phyloP scores from a whole-genome alignment of 2,113 vertebrate genomes.

The Sigmodon hispidus region DNA sequence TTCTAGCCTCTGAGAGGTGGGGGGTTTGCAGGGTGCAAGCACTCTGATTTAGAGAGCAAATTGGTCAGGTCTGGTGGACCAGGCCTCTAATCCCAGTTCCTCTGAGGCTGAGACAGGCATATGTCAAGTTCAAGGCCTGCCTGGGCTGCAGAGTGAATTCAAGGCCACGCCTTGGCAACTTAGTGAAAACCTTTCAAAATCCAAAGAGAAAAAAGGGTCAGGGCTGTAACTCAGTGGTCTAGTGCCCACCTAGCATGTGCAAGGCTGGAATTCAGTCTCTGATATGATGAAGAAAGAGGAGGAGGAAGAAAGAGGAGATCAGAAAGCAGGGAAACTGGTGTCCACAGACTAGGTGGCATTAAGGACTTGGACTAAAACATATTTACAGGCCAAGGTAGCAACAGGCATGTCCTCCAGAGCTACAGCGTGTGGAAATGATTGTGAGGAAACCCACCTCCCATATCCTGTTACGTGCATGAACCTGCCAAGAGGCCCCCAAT shows the following conservation, averaged over 20 bases:
- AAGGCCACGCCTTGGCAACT: not conserved
- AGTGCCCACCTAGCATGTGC: too few species aligned
- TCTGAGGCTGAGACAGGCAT: not conserved
- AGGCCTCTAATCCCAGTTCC: not conserved
- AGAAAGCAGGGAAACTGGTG: not conserved
- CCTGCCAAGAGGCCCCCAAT: not conserved
- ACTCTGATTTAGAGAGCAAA: not conserved
- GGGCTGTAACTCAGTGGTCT: not conserved
- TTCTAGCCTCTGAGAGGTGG: not conserved
- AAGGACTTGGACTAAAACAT: not conserved
- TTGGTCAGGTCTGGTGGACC: not conserved
- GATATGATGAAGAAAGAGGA: not conserved
- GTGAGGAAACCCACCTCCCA: not conserved
- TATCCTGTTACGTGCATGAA: not conserved
- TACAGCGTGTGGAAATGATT: not conserved
- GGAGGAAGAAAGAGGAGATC: not conserved
- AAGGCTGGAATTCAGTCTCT: not conserved
- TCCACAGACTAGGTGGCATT: not conserved
- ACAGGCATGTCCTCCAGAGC: not conserved
- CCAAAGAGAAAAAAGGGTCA: not conserved
- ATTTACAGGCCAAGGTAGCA: not conserved
- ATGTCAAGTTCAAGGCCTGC: not conserved
- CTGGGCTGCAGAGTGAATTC: not conserved
- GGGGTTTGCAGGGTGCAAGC: not conserved
- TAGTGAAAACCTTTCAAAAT: not conserved